Evolutionary conservation across 2,888 invertebrate genomes (phyloP).

Genomic region (Aphidius colemani): DNA sequence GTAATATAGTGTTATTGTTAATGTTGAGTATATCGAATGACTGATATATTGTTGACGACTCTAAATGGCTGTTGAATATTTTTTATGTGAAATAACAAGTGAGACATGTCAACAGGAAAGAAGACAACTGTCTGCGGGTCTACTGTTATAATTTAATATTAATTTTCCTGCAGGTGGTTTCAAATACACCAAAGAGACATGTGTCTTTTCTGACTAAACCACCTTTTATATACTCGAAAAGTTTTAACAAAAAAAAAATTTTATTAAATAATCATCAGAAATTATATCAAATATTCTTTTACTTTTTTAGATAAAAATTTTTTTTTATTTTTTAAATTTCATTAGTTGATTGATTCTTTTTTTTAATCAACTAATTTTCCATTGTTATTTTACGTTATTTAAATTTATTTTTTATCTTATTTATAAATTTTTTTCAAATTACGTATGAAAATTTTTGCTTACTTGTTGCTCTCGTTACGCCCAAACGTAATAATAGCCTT

Average conservation of each 20-base stretch:
- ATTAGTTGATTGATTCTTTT: too few species aligned
- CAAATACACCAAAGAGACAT: neutral
- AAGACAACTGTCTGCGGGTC: slow-evolving; percentile 5
- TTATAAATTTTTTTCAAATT: slow-evolving; percentile 25
- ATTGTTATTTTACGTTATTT: too few species aligned
- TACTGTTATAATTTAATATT: neutral
- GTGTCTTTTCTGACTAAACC: neutral
- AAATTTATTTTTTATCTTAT: neutral
- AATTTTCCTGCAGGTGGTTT: neutral
- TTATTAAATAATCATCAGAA: too few species aligned
- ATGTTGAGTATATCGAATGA: slow-evolving; percentile 10
- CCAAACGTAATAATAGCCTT: slow-evolving; percentile 38
- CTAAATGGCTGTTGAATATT: neutral
- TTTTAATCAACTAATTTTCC: too few species aligned
- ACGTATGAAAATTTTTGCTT: slow-evolving; percentile 44
- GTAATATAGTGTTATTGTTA: slow-evolving; percentile 10
- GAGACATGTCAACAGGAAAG: neutral
- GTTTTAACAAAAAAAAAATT: too few species aligned
- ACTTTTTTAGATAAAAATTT: too few species aligned
- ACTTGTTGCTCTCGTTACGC: slow-evolving; percentile 39
- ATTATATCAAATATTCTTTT: too few species aligned
- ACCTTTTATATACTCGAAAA: neutral
- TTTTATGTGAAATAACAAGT: neutral
- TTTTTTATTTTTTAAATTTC: too few species aligned
- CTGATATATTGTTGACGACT: slow-evolving; percentile 12